Percentiles rank a stretch among this genome's conserved stretches.
Evolutionary conservation across 2,113 vertebrate species (phyloP).

Genomic region (Chloebia gouldiae): DNA sequence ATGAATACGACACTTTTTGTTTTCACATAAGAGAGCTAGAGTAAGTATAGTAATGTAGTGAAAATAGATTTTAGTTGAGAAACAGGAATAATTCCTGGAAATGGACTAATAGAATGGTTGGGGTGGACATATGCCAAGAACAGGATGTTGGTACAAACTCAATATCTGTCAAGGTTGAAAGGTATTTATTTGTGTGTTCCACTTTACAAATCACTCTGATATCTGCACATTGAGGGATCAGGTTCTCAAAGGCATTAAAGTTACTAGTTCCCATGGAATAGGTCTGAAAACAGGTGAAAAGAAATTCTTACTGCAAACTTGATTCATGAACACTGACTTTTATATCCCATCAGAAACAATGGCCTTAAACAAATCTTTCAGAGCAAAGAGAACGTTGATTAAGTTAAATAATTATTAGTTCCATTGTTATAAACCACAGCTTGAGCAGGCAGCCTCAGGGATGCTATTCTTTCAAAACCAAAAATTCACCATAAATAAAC

Average conservation of each 20-base stretch:
- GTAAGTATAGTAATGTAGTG: not conserved
- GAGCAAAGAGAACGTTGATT: not conserved
- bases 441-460: not conserved
- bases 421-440: not conserved
- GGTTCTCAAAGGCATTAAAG: not conserved
- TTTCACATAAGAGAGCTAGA: not conserved
- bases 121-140: not conserved
- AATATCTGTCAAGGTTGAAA: not conserved
- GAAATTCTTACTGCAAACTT: not conserved
- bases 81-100: slow-evolving; percentile 1
- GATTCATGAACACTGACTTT: not conserved
- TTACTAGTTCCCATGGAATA: not conserved
- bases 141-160: not conserved
- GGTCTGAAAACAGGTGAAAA: not conserved
- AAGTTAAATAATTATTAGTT: not conserved
- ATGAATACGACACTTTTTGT: not conserved
- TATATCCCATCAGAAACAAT: not conserved
- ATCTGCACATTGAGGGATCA: not conserved
- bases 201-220: not conserved
- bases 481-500: not conserved
- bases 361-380: not conserved
- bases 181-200: not conserved
- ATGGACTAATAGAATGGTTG: not conserved
- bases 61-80: not conserved
- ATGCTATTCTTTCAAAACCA: not conserved